Evolutionary conservation across 1,140 invertebrate species (phyloP), one percentile per base, ranked within the genome.

Genomic region (Paracyclopina nana): DNA sequence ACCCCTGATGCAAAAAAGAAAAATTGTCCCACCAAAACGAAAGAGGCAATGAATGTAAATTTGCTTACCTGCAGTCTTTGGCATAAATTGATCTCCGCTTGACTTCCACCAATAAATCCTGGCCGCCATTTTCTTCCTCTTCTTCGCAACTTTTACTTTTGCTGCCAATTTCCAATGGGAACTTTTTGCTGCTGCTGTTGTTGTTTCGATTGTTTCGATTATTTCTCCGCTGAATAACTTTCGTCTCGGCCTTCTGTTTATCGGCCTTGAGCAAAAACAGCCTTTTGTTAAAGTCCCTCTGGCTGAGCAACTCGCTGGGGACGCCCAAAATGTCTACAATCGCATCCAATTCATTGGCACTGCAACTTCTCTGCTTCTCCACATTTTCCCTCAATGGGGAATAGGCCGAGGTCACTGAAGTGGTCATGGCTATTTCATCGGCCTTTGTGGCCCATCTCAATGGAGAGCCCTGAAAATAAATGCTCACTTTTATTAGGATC

Each of bases 251-350:
- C 34, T 38, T 38, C n/a, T n/a, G 34, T 38, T 38, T 38, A n/a
- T 48, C 30, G 45, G 27, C 45, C 6, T 28, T 28, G 2, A 27
- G 18, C 27, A 48, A 48, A 29, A 48, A 28, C 6, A 48, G 27
- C 27, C 45, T 48, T 30, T 48, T 48, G 28, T 28, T 48, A 2
- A 48, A 16, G 22, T 48, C 45, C 30, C 28, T 26, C 5, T 48
- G 45, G 3, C 22, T 12, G 4, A 48, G 25, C 16, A 48, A 16
- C 14, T 48, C 45, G 16, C 20, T 48, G 27, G 45, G 45, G 4
- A 27, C 45, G 14, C 45, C 45, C 14, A 48, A 28, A 16, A 48
- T 28, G 45, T 48, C 45, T 8, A 48, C 45, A 25, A 48, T 48
- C 22, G 28, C 16, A 30, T 48, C 45, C 27, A 48, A 48, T 48